These are phyloP conservation scores for Noctilio leporinus DNA, from an alignment of 2,113 vertebrate genomes.

Conservation along the genomic window DNA sequence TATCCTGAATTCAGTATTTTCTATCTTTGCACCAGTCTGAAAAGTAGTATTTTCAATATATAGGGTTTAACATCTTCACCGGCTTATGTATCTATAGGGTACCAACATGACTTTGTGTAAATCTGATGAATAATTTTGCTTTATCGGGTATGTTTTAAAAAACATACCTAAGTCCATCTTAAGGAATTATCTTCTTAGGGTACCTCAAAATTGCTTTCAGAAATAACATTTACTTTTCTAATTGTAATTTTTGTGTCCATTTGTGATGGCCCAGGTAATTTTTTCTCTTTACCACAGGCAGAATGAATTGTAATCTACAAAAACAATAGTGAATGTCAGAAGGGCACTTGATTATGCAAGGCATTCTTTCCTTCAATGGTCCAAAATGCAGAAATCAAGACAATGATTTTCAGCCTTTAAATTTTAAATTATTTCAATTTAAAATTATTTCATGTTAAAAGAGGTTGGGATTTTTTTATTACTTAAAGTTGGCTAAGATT, in stretches of 20 bases:
- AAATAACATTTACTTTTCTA: background rate
- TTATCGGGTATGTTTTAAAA: background rate
- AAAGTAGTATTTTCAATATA: background rate
- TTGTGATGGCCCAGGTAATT: background rate
- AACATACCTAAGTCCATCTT: background rate
- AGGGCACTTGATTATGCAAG: background rate
- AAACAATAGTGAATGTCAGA: background rate
- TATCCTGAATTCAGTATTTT: background rate
- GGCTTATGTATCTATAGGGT: background rate
- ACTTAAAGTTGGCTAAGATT: background rate
- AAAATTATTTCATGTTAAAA: background rate
- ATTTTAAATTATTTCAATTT: constrained; percentile 28
- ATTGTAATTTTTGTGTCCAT: background rate
- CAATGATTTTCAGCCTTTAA: constrained; percentile 9
- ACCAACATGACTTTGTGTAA: background rate
- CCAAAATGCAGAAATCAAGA: background rate
- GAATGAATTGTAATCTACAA: background rate
- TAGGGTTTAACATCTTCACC: background rate
- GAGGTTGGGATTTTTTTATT: background rate
- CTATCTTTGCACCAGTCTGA: background rate
- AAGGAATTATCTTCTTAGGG: background rate
- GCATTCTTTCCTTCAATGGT: background rate
- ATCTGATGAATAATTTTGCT: background rate
- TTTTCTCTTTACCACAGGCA: constrained; percentile 9
- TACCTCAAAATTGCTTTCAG: background rate